Evolutionary conservation across 2,797 vertebrate species (phyloP).

Genomic region (Orientallactaga sibirica): DNA sequence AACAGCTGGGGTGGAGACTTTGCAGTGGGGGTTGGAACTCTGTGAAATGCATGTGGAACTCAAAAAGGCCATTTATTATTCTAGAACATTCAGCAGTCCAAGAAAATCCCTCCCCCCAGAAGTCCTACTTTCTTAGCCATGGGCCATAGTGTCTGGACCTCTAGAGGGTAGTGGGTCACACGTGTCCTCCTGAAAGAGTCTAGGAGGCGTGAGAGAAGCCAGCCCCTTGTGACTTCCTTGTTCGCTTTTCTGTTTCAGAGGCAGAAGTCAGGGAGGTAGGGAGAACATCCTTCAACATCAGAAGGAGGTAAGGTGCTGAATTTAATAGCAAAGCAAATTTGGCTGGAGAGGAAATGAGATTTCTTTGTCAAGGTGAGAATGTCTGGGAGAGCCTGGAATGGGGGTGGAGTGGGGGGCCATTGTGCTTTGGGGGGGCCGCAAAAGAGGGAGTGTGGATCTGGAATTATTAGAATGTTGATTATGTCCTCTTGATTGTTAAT

Average conservation of each 20-base stretch:
- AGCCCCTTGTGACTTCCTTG: neutral
- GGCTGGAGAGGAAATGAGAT: slow-evolving; percentile 80
- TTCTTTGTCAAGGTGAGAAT: slow-evolving; percentile 83
- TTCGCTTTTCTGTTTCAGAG: slow-evolving; percentile 24
- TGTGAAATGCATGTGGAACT: neutral
- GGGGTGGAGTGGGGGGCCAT: slow-evolving; percentile 30
- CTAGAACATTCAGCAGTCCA: neutral
- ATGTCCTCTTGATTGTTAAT: slow-evolving; percentile 86
- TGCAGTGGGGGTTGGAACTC: neutral
- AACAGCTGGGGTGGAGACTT: neutral
- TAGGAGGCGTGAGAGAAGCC: neutral
- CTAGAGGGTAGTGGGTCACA: neutral
- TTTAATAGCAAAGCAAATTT: slow-evolving; percentile 79
- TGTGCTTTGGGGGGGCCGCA: slow-evolving; percentile 30
- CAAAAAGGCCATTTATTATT: neutral
- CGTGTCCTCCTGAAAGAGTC: neutral
- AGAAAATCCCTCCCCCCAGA: neutral
- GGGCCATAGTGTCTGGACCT: neutral
- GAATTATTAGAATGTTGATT: slow-evolving; percentile 85
- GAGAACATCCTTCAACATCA: slow-evolving; percentile 33
- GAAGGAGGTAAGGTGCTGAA: slow-evolving; percentile 72
- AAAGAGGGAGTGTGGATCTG: slow-evolving; percentile 57
- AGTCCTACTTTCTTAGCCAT: neutral
- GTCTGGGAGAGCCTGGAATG: slow-evolving; percentile 55
- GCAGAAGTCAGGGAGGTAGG: slow-evolving; percentile 31